Base-by-base conservation (phyloP, 1,140 invertebrate species). In the Choristoneura fumiferana region DNA sequence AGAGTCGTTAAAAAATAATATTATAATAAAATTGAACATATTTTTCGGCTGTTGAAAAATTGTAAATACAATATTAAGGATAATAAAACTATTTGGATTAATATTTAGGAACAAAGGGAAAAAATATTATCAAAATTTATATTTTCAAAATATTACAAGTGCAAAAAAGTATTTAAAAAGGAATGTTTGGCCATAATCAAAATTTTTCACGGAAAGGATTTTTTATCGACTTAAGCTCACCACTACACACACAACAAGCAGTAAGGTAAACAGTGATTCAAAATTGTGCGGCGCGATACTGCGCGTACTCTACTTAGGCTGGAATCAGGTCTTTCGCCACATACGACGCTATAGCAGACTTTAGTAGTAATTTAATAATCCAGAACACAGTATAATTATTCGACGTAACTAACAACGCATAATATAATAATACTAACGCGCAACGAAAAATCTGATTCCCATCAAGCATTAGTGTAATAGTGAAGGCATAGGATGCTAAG, bases 51-150 rank as follows among this genome's bases (percentile, higher is more conserved):
- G 84, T 89, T 87, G 81, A 87, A 89, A 85, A 88, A 88, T 84
- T 87, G 84, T 89, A 89, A 89, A 89, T 87, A 89, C 82, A 84
- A 85, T 86, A 84, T 87, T 89, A 87, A 84, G 81, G 74, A 86
- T 86, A 87, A 87, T 80, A 84, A 86, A 87, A 88, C 85, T 88
- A 88, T 88, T 88, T 88, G 85, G 85, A 88, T 84, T 88, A 88
- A 88, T 87, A 87, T 87, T 88, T 88, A 87, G 83, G 85, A 84
- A 87, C 76, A 82, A 84, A 87, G 58, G 72, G 65, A 84, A 87
- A 81, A 85, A 85, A 87, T 87, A 88, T 87, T 88, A 88, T 85
- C 86, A 86, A 89, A 89, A 89, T 89, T 89, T 89, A 87, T 89
- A 89, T 89, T 89, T 89, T 89, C 84, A 87, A 89, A 89, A 89